Conservation (phyloP, 2,797 vertebrate species). For the Brachyrhaphis roseni region DNA sequence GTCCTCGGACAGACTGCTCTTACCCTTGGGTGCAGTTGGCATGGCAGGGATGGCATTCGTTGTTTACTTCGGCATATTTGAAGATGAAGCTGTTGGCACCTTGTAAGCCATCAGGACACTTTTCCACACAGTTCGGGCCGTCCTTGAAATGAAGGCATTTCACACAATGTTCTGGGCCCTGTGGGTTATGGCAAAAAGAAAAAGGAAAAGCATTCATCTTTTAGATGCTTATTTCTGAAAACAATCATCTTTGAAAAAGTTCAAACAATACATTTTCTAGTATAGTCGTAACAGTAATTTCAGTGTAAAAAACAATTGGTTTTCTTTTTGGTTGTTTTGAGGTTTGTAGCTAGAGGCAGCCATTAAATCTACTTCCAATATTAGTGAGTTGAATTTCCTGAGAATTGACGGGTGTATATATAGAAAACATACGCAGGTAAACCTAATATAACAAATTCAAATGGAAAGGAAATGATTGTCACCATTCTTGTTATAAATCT, state of each 20-base stretch:
- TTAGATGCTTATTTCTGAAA: constrained; percentile 9
- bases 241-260: neutral
- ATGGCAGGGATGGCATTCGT: constrained; percentile 93
- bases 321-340: neutral
- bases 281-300: neutral
- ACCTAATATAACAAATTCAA: neutral
- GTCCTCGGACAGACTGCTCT: constrained; percentile 37
- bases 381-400: neutral
- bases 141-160: constrained; percentile 96
- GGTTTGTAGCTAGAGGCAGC: neutral
- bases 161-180: constrained; percentile 94
- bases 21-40: constrained; percentile 94
- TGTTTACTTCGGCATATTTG: constrained; percentile 93
- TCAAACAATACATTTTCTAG: neutral
- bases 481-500: neutral
- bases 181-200: neutral
- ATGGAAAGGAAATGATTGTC: neutral
- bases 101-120: constrained; percentile 95
- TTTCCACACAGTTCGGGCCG: constrained; percentile 96
- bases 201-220: neutral
- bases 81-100: constrained; percentile 96
- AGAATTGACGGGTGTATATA: neutral
- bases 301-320: neutral
- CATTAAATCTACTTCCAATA: neutral
- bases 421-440: neutral